Percentiles rank a stretch among this genome's conserved stretches.
Conservation (phyloP, 2,888 invertebrate genomes). For the Rhingia campestris region DNA sequence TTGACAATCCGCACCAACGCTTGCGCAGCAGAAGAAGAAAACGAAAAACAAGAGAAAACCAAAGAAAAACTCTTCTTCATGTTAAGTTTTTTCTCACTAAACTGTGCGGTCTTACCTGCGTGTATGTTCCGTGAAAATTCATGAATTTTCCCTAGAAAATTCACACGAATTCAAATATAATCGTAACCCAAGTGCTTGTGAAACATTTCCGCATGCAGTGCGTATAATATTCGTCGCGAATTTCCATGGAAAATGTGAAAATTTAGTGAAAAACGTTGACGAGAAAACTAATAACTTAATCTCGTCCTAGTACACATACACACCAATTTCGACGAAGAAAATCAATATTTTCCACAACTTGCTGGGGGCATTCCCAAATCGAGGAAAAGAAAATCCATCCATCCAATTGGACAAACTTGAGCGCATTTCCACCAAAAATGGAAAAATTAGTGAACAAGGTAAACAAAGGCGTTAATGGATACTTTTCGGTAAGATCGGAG, state of each 20-base stretch:
- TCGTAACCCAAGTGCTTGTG: constrained; percentile 6
- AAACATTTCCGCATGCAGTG: constrained; percentile 1
- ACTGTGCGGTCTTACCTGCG: constrained; percentile 57
- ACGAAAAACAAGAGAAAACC: constrained; percentile 36
- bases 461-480: constrained; percentile 19
- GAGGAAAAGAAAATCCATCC: neutral
- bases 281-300: constrained; percentile 18
- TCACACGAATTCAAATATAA: constrained; percentile 16
- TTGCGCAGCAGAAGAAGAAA: constrained; percentile 49
- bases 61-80: constrained; percentile 32
- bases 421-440: constrained; percentile 46
- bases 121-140: constrained; percentile 40
- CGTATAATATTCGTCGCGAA: constrained; percentile 20
- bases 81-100: constrained; percentile 32
- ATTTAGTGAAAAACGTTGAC: constrained; percentile 33
- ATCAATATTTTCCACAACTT: constrained; percentile 70
- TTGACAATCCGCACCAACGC: constrained; percentile 50
- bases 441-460: constrained; percentile 56
- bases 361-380: neutral
- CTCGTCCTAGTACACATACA: constrained; percentile 41
- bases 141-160: constrained; percentile 59
- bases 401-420: neutral
- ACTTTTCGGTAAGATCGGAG: constrained; percentile 6
- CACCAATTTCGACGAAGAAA: constrained; percentile 51
- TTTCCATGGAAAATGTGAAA: constrained; percentile 58